Evolutionary conservation across 2,113 vertebrate genomes (phyloP).

Genomic region (Cisticola juncidis): DNA sequence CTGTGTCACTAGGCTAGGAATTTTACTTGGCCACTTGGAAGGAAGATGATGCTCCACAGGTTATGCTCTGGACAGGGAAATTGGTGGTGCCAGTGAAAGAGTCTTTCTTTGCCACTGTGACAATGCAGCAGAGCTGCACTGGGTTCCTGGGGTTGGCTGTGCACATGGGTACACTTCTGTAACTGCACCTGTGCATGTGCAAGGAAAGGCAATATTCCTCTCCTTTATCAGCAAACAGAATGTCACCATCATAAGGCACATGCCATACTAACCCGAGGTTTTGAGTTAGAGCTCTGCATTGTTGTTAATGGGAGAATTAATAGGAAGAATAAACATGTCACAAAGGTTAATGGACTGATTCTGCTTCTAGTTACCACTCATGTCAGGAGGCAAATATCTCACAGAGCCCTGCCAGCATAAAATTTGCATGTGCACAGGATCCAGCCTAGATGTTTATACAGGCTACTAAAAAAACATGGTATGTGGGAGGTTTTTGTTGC

Average conservation of each 20-base stretch:
- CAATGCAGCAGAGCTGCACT: not conserved
- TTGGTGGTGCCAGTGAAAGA: not conserved
- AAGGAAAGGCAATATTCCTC: not conserved
- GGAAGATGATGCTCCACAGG: not conserved
- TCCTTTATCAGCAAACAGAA: not conserved
- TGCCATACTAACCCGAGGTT: not conserved
- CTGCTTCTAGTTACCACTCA: not conserved
- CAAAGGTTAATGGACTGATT: not conserved
- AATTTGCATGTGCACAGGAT: constrained; percentile 6
- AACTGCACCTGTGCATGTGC: not conserved
- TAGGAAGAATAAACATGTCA: not conserved
- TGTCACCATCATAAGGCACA: not conserved
- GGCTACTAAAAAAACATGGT: not conserved
- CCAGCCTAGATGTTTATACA: not conserved
- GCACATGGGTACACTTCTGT: fast-evolving
- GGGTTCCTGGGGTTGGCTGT: fast-evolving
- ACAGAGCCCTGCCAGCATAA: not conserved
- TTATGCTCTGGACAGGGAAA: not conserved
- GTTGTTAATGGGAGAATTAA: not conserved
- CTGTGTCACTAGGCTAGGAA: not conserved
- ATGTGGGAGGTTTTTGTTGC: not conserved
- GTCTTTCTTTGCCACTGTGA: not conserved
- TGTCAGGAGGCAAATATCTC: not conserved
- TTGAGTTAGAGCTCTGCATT: not conserved
- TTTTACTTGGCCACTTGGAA: not conserved